Evolutionary conservation across 2,888 invertebrate species (phyloP).

Genomic region (Ectemnius lituratus): DNA sequence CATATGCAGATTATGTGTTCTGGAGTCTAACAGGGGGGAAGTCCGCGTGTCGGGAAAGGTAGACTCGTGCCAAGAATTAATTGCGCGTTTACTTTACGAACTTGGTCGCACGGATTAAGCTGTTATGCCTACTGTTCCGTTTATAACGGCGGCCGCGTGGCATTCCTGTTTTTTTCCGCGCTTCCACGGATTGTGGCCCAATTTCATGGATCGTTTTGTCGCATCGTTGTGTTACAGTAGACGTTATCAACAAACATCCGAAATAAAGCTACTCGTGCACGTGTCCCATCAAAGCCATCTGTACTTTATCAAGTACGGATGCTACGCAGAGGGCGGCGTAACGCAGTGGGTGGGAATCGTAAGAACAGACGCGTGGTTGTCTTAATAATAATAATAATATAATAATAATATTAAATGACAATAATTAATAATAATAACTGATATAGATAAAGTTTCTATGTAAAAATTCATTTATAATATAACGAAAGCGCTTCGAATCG

Average conservation of each 20-base stretch:
- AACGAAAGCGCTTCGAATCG: conserved; percentile 19
- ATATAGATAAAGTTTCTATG: conserved; percentile 45
- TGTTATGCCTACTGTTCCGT: conserved; percentile 7
- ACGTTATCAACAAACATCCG: not conserved
- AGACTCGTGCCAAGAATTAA: conserved; percentile 34
- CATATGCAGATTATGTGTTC: not conserved
- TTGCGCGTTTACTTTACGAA: conserved; percentile 18
- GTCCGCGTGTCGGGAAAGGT: not conserved
- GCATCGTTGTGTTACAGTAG: not conserved
- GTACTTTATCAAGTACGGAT: not conserved
- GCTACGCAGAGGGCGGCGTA: too few relatives aligned
- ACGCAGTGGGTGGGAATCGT: too few relatives aligned
- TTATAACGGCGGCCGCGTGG: not conserved
- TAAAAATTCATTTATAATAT: conserved; percentile 48
- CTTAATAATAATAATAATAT: conserved; percentile 31
- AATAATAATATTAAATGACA: conserved; percentile 39
- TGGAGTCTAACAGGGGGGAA: conserved; percentile 22
- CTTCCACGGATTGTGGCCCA: too few relatives aligned
- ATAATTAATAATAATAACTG: conserved; percentile 13
- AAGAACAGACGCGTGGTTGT: too few relatives aligned
- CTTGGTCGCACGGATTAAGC: conserved; percentile 11
- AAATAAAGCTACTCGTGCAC: not conserved
- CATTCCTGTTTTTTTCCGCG: not conserved
- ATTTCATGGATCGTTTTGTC: too few relatives aligned
- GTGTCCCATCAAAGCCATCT: conserved; percentile 15